Evolutionary conservation across 1,140 invertebrate genomes (phyloP), one percentile per base, ranked within the genome.

Genomic region (Eueides isabella): DNA sequence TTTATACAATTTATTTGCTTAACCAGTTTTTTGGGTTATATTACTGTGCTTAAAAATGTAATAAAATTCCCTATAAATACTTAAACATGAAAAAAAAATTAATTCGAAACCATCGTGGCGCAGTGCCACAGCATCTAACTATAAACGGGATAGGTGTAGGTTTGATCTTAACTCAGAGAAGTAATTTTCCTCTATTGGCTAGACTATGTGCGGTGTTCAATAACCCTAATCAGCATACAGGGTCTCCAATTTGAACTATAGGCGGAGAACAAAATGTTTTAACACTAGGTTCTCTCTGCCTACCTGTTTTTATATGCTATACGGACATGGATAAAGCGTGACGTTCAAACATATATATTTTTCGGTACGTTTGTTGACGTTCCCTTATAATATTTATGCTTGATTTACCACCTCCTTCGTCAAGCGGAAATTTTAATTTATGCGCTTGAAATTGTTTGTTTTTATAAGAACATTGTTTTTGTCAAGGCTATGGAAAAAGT

Each of bases 401-500:
- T 92, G 87, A 92, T 89, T 89, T 86, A 79, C 68, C 83, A 84
- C 83, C 83, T 83, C 76, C 81, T 83, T 89, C 85, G 78, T 80
- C 78, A 85, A 87, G 88, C 90, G 90, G 91, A 92, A 91, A 92
- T 91, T 91, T 92, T 92, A 92, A 91, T 92, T 92, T 92, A 91
- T 91, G 88, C 87, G 84, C 84, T 83, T 83, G 80, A 88, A 85
- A 89, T 88, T 89, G 86, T 91, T 87, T 91, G 83, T 93, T 93
- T 93, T 90, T 91, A 85, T 87, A 80, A 79, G 80, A 84, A 84
- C 74, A 76, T 72, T 81, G 64, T 89, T 90, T 91, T 89, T 89
- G 80, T 81, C 71, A 71, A 74, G 75, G 65, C 71, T 70, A 68
- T 61, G 48, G 41, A 73, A 87, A 86, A 92, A 85, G 80, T 82